phyloP scores from a whole-genome alignment of 2,888 invertebrate species.

The Pseudanteris insignis region DNA sequence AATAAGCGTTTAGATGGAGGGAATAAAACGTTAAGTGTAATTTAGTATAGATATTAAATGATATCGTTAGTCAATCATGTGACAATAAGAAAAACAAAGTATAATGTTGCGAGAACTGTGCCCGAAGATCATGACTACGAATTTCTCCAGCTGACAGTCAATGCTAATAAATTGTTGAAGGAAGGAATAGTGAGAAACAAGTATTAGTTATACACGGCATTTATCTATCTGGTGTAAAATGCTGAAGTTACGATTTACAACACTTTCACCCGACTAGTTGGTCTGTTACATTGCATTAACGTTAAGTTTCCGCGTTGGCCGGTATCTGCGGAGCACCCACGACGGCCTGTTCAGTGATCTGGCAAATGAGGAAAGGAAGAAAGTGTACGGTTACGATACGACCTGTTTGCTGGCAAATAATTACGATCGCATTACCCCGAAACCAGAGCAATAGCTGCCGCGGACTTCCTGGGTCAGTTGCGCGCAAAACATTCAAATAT shows the following conservation, averaged over 20 bases:
- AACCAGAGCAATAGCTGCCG: no score
- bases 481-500: no score
- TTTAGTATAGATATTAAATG: no score
- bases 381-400: no score
- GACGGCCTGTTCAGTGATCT: slow-evolving; percentile 21
- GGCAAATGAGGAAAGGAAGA: slow-evolving; percentile 8
- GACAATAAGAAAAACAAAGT: no score
- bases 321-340: slow-evolving; percentile 17
- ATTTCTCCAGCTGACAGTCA: slow-evolving; percentile 26
- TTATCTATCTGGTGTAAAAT: slow-evolving; percentile 33
- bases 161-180: slow-evolving; percentile 34
- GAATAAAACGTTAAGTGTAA: no score
- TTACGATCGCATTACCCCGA: no score
- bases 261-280: slow-evolving; percentile 38
- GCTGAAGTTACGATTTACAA: slow-evolving; percentile 31
- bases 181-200: slow-evolving; percentile 15
- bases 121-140: slow-evolving; percentile 21
- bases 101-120: no score
- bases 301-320: slow-evolving; percentile 32
- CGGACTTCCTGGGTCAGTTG: no score
- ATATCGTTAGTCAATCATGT: no score
- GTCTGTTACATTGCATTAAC: slow-evolving; percentile 18
- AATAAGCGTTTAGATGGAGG: no score
- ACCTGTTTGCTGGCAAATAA: no score
- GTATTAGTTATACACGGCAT: slow-evolving; percentile 24